Evolutionary conservation across 2,113 vertebrate genomes (phyloP).

Genomic region (Carollia perspicillata): DNA sequence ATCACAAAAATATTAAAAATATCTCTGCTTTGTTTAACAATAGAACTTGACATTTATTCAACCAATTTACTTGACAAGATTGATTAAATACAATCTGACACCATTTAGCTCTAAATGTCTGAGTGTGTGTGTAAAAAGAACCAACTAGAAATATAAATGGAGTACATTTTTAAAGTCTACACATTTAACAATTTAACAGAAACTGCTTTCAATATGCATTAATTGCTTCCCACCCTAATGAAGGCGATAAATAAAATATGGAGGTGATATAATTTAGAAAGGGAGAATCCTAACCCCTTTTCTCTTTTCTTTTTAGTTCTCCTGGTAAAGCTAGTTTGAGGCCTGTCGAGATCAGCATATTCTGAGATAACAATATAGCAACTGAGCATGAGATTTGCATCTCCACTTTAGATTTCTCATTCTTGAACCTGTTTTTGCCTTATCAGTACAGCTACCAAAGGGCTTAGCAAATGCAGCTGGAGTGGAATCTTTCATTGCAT

Average conservation of each 20-base stretch:
- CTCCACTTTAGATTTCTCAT: slow-evolving; percentile 75
- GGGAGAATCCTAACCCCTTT: background rate
- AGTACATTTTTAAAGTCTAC: background rate
- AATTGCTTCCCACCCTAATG: background rate
- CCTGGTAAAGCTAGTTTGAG: slow-evolving; percentile 48
- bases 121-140: rapidly evolving
- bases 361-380: slow-evolving; percentile 75
- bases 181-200: slow-evolving; percentile 39
- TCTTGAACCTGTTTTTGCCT: slow-evolving; percentile 66
- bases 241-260: slow-evolving; percentile 24
- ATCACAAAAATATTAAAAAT: slow-evolving; percentile 52
- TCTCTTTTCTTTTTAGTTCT: background rate
- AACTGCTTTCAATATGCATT: background rate
- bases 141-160: slow-evolving; percentile 42
- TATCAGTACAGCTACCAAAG: slow-evolving; percentile 74
- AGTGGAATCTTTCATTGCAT: slow-evolving; percentile 65
- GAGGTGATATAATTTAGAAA: background rate
- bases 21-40: slow-evolving; percentile 59
- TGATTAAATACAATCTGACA: slow-evolving; percentile 19
- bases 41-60: slow-evolving; percentile 47
- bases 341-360: slow-evolving; percentile 67
- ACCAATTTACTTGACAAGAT: slow-evolving; percentile 47
- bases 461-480: slow-evolving; percentile 65
- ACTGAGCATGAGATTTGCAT: slow-evolving; percentile 77
- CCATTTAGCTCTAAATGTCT: slow-evolving; percentile 17